Base-by-base conservation (phyloP, 2,113 vertebrate species). In the Phyllostomus hastatus region DNA sequence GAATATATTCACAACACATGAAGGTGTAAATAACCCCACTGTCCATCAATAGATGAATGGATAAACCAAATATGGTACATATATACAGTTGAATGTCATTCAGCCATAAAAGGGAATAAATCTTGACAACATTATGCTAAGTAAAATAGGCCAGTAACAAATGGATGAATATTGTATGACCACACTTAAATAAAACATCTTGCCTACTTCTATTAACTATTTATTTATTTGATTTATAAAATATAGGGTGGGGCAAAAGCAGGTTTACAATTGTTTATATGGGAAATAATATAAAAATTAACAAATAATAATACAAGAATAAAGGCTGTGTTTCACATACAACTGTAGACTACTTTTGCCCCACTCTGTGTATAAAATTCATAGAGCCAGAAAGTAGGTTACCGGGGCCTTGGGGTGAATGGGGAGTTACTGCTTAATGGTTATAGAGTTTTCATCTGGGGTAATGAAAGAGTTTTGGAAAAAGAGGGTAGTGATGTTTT, bases 1-100 rank as follows among this genome's bases (percentile, higher is more conserved):
- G 9, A 82, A 93, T 93, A 70, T 91, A 94, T 75, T 95, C 54
- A 92, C 12, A 22, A 26, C 38, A 50, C n/a, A n/a, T 43, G 94
- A 94, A 84, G 12, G n/a, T 94, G 12, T n/a, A 84, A 70, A 85
- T 17, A 88, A 46, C 3, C 16, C 50, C 83, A 46, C 24, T 72
- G 7, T 80, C 85, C n/a, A 52, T 70, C 64, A 48, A 19, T 12
- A 43, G 43, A 54, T 85, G 78, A 95, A 54, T 28, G 10, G 31
- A 59, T 81, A 52, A 91, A 76, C 26, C 72, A 94, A 72, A 81
- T 22, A 11, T 66, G 20, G 26, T 28, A 8, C 52, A 22, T 52
- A 31, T 0, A 28, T 54, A 67, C 16, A n/a, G 64, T 4, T 31
- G 26, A 91, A 46, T 83, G n/a, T 84, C 95, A 83, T 75, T 89